Conservation (phyloP, 2,797 vertebrate genomes). For the Potorous gilbertii region DNA sequence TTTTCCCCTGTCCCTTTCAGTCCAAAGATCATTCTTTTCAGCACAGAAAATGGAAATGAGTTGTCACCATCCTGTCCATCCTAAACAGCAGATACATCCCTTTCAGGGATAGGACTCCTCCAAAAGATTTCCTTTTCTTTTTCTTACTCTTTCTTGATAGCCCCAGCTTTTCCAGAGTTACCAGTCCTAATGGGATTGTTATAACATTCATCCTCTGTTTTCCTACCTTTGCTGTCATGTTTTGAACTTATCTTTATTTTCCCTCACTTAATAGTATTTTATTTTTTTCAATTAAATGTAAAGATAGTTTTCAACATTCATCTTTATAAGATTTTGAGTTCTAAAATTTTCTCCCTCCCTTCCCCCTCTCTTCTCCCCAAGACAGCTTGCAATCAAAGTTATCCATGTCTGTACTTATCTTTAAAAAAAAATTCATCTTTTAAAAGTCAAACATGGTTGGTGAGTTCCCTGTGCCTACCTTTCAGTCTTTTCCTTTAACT, state of each 20-base stretch:
- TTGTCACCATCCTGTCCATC: not conserved
- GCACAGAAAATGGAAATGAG: not conserved
- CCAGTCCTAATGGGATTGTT: not conserved
- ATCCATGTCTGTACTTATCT: not conserved
- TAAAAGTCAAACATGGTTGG: not conserved
- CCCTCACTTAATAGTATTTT: not conserved
- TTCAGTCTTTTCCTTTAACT: not conserved
- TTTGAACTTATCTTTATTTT: not conserved
- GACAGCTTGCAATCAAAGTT: not conserved
- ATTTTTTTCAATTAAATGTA: not conserved
- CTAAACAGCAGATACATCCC: not conserved
- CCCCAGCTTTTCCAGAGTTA: not conserved
- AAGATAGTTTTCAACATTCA: not conserved
- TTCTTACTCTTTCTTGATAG: not conserved
- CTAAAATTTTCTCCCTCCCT: not conserved
- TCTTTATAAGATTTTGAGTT: not conserved
- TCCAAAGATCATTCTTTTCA: not conserved
- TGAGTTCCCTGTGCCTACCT: not conserved
- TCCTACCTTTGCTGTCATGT: not conserved
- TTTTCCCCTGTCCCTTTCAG: not conserved
- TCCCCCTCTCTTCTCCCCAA: too few species aligned
- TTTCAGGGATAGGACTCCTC: not conserved
- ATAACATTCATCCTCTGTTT: not conserved
- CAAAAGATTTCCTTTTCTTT: not conserved
- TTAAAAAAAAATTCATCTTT: not conserved